Evolutionary conservation across 30 jellyfish, hydroid and myxozoan genomes (phyloP), one percentile per base, ranked within the genome.

Genomic region (Calvadosia cruxmelitensis): DNA sequence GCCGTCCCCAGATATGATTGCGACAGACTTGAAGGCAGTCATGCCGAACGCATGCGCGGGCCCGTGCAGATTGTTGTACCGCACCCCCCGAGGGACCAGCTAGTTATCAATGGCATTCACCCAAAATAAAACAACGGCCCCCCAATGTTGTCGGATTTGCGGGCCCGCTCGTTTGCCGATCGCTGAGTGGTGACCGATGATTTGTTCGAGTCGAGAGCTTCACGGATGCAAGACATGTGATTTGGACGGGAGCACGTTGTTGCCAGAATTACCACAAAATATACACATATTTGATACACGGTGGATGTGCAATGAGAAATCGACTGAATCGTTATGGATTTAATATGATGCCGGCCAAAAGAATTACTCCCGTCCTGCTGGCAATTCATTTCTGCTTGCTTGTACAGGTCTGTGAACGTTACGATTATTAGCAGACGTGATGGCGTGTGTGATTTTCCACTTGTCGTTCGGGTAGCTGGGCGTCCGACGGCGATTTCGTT

Each of bases 31-130:
- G 20, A 42, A 42, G 20, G 57, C 57, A 42, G 15, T 42, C 57
- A 42, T 42, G 57, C 57, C 57, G 57, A 42, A 42, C 57, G 57
- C 57, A 42, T 42, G 57, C 57, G 57, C 57, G n/a, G n/a, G n/a
- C n/a, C 10, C 57, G 57, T 42, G 57, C 57, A 42, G 20, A 42
- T 42, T 20, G 57, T 42, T 42, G 57, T 42, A 5, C 57, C 20
- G 15, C 57, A 42, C 57, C 57, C 57, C 57, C 20, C 15, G 57
- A 42, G 57, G 57, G 57, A 42, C 20, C 20, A 5, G 57, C 20
- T 42, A 42, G 10, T 42, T 42, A 42, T 42, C 57, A 42, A 42
- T 42, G 57, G 57, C 57, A 42, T 42, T 42, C 20, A 42, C 57
- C 10, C 57, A 42, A 20, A 42, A 42, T 42, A 42, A 42, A 42